A percentile compares a stretch with the other conserved stretches of the same genome.
Evolutionary conservation across 2,797 vertebrate genomes (phyloP).

Genomic region (Ptychobarbus kaznakovi): DNA sequence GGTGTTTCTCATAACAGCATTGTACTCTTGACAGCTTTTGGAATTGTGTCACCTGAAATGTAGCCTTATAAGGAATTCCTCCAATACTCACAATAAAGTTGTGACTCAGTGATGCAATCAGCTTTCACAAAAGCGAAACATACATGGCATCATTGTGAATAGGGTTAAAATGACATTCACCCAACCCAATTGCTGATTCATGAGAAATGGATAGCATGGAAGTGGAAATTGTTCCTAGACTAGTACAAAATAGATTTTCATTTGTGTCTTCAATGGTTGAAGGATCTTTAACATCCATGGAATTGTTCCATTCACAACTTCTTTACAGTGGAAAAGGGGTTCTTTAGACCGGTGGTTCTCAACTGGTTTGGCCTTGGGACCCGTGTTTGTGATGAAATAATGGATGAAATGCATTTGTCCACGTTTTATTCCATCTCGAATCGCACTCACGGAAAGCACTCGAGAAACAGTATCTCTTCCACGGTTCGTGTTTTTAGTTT

Average conservation of each 20-base stretch:
- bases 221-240: neutral
- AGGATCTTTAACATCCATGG: neutral
- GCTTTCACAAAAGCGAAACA: constrained; percentile 16
- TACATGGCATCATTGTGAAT: neutral
- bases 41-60: constrained; percentile 17
- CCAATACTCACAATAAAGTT: constrained; percentile 25
- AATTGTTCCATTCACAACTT: neutral
- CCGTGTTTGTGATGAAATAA: too few species aligned
- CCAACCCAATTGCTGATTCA: neutral
- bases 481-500: too few species aligned
- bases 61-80: constrained; percentile 29
- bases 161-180: neutral
- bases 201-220: neutral
- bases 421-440: too few species aligned
- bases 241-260: neutral
- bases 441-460: too few species aligned
- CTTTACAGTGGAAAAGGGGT: neutral
- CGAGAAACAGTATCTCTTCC: too few species aligned
- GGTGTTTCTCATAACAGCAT: constrained; percentile 10
- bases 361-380: too few species aligned
- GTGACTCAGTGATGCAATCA: constrained; percentile 41
- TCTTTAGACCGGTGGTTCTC: too few species aligned
- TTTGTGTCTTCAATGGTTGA: neutral
- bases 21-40: constrained; percentile 6
- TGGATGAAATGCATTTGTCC: too few species aligned